A percentile compares a stretch with the other conserved stretches of the same genome.
Conservation (phyloP, 2,888 invertebrate genomes). For the Schrankia costaestrigalis region DNA sequence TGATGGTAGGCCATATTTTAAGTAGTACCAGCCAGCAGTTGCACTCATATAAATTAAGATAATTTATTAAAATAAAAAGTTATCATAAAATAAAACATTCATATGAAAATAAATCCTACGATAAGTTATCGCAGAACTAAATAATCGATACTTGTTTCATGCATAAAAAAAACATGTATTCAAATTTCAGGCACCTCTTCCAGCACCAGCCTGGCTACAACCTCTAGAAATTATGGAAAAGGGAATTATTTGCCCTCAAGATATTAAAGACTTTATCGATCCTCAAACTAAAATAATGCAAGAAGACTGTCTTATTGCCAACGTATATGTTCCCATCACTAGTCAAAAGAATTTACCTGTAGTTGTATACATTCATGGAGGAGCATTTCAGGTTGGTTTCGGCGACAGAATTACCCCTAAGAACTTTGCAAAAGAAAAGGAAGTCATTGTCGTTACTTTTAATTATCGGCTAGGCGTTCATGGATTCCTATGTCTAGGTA, state of each 20-base stretch:
- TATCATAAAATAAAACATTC: neutral
- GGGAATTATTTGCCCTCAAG: conserved; percentile 37
- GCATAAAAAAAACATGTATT: neutral
- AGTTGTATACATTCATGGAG: conserved; percentile 40
- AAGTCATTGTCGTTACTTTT: conserved; percentile 35
- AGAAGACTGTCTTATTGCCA: conserved; percentile 58
- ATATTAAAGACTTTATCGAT: conserved; percentile 1
- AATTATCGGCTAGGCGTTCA: conserved; percentile 41
- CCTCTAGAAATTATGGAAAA: conserved; percentile 34
- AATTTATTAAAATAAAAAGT: no score
- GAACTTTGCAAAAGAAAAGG: conserved; percentile 26
- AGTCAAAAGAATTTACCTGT: conserved; percentile 37
- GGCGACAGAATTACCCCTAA: conserved; percentile 20
- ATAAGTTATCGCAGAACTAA: no score
- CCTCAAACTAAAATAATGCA: conserved; percentile 9
- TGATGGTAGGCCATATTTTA: no score
- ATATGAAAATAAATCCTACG: no score
- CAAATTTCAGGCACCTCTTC: conserved; percentile 43
- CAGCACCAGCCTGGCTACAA: conserved; percentile 38
- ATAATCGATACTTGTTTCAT: no score
- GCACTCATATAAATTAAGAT: no score
- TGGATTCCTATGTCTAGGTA: conserved; percentile 42
- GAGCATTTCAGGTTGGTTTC: conserved; percentile 36
- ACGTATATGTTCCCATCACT: conserved; percentile 54
- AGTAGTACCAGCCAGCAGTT: no score